These are phyloP conservation scores for Eubucco bourcierii DNA, from an alignment of 2,113 vertebrate genomes.

Conservation along the genomic window DNA sequence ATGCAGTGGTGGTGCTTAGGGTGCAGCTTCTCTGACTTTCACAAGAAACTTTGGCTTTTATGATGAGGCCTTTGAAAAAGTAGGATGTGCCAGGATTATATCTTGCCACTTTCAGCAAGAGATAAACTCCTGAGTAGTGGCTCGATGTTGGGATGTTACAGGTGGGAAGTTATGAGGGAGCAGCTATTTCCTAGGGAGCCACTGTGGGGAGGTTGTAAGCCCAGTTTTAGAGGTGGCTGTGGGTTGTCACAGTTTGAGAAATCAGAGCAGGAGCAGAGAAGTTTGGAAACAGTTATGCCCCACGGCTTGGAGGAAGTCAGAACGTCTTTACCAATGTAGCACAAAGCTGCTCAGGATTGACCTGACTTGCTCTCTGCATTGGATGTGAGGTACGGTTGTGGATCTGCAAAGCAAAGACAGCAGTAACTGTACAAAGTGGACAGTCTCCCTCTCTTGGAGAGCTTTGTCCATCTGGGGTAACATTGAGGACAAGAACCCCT, in stretches of 20 bases:
- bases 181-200: neutral
- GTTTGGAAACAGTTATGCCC: neutral
- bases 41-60: neutral
- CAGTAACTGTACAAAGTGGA: rapidly evolving
- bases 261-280: neutral
- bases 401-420: neutral
- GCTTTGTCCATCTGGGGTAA: neutral
- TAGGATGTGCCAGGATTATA: neutral
- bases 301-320: rapidly evolving
- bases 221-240: neutral
- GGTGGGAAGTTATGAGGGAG: neutral
- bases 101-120: rapidly evolving
- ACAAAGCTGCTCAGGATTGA: neutral
- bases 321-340: neutral
- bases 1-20: neutral
- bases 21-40: neutral
- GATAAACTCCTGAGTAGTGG: neutral
- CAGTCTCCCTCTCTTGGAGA: neutral
- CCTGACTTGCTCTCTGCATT: neutral
- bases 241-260: neutral
- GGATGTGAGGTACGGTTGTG: neutral
- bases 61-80: neutral
- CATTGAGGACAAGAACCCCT: neutral
- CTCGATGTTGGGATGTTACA: too few relatives aligned
- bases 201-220: neutral